Base-by-base conservation (phyloP, 2,113 vertebrate species). In the Crypturellus undulatus region DNA sequence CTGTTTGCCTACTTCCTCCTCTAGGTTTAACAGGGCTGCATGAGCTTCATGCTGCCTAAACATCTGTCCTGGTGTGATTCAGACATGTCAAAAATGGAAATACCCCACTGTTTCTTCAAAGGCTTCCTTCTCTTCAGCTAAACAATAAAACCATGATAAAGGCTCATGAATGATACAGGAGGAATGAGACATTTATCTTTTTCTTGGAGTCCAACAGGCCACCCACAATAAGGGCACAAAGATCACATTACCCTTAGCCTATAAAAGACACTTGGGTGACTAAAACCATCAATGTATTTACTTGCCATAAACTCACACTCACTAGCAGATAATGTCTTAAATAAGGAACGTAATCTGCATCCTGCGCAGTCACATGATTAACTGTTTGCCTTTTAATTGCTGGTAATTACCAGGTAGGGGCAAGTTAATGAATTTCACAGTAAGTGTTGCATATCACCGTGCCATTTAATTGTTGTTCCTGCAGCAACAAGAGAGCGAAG, bases 391-490 rank as follows among this genome's bases (percentile, higher is more conserved):
- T 95, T 79, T 82, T 79, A 79, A 91, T 87, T 92, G 67, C 67
- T 38, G 79, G 25, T 30, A 91, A 54, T 79, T 84, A 87, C 42
- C 16, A 51, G 43, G 58, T 76, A 72, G 87, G 32, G 58, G 32
- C 24, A 79, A 89, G 38, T 47, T 87, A 95, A 92, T 76, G 63
- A 84, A 92, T 76, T 89, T 91, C 81, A 89, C 40, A 65, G 68
- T 32, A 42, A 0, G 0, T 36, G 49, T 62, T 3, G 1, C 54
- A 1, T 54, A 82, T 38, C 21, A 38, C 25, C 1, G 1, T 47
- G 63, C 47, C 59, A 59, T 22, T 18, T 0, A 43, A n/a, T 17
- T 85, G 54, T 67, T 83, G 62, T 45, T 73, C 70, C 60, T 49
- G 20, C 67, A 93, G 43, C 42, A 4, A 6, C 34, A 72, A 62